Percentiles rank a stretch among this genome's conserved stretches.
phyloP scores from a whole-genome alignment of 2,888 invertebrate genomes.

The Sthenelais limicola region DNA sequence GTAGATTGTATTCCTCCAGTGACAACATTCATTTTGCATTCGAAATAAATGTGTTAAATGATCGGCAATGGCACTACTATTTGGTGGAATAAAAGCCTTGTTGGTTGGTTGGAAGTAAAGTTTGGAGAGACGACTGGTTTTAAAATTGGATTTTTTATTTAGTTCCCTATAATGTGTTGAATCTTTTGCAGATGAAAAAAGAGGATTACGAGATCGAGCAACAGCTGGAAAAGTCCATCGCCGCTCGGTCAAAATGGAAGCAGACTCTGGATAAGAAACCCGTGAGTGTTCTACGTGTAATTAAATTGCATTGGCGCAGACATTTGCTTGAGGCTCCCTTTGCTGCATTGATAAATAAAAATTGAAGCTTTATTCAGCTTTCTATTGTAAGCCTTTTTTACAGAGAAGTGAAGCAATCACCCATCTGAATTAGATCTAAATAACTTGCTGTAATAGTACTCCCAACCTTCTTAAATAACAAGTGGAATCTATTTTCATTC shows the following conservation, averaged over 20 bases:
- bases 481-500: too few species aligned
- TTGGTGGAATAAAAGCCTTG: not conserved
- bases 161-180: not conserved
- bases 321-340: too few species aligned
- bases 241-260: constrained; percentile 33
- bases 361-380: too few species aligned
- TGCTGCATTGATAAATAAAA: too few species aligned
- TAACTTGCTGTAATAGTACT: too few species aligned
- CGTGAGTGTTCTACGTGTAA: constrained; percentile 4
- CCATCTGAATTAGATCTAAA: too few species aligned
- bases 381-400: too few species aligned
- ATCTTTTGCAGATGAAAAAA: constrained; percentile 33
- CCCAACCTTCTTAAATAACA: too few species aligned
- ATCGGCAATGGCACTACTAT: not conserved
- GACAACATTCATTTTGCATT: too few species aligned
- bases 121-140: not conserved
- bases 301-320: too few species aligned
- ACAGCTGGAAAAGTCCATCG: constrained; percentile 35
- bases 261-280: not conserved
- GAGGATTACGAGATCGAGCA: constrained; percentile 40
- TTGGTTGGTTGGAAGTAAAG: not conserved
- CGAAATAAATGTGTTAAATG: not conserved
- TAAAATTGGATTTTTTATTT: not conserved
- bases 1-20: not conserved
- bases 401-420: too few species aligned